phyloP scores from a whole-genome alignment of 2,113 vertebrate species.

The Odobenus rosmarus region DNA sequence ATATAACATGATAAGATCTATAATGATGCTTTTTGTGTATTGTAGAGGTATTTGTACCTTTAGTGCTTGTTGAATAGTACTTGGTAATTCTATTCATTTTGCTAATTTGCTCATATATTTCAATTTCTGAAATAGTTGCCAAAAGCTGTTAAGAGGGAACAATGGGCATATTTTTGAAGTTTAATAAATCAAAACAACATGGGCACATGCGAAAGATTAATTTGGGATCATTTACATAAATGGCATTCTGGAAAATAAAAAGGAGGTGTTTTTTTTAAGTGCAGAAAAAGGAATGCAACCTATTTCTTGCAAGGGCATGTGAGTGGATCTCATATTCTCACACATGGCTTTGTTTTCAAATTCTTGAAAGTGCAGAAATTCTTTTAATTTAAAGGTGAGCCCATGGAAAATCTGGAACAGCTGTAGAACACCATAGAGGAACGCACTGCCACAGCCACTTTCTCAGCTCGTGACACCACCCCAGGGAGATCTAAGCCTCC shows the following conservation, averaged over 20 bases:
- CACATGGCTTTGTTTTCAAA: conserved; percentile 80
- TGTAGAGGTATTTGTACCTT: not conserved
- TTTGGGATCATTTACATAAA: conserved; percentile 72
- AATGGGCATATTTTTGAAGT: conserved; percentile 61
- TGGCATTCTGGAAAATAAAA: conserved; percentile 2
- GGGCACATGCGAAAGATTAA: conserved; percentile 73
- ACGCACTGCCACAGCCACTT: conserved; percentile 40
- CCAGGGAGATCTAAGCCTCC: conserved; percentile 59
- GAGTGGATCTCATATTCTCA: conserved; percentile 64
- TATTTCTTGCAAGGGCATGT: conserved; percentile 61
- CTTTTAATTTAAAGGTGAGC: conserved; percentile 80
- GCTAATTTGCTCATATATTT: conserved; percentile 60
- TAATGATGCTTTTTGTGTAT: not conserved
- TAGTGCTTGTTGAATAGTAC: not conserved
- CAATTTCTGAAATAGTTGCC: conserved; percentile 68
- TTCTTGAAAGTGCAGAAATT: conserved; percentile 80
- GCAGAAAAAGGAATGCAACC: conserved; percentile 61
- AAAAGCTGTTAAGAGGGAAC: conserved; percentile 61
- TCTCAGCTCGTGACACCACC: conserved; percentile 66
- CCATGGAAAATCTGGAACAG: conserved; percentile 79
- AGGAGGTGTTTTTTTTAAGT: not conserved
- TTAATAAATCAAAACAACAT: conserved; percentile 69
- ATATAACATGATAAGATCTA: not conserved
- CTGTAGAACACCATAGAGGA: conserved; percentile 76
- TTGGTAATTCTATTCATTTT: conserved; percentile 61